Percentiles rank a stretch among this genome's conserved stretches.
Evolutionary conservation across 2,113 vertebrate genomes (phyloP).

Genomic region (Burhinus oedicnemus): DNA sequence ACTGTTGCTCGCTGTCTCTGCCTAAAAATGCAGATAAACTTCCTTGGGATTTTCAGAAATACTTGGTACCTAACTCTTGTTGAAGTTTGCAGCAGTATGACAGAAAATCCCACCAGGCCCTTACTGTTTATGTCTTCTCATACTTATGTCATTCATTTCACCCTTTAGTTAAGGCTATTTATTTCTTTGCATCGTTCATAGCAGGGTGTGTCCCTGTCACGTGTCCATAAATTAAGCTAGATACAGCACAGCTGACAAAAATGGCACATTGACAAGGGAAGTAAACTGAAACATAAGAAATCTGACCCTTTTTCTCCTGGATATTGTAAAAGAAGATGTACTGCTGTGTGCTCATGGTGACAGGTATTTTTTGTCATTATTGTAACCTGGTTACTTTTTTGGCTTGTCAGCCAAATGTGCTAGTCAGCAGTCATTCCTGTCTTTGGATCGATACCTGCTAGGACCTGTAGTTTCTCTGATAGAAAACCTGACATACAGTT

Average conservation of each 20-base stretch:
- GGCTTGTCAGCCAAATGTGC: not conserved
- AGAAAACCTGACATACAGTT: not conserved
- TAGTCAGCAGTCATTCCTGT: not conserved
- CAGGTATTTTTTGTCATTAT: not conserved
- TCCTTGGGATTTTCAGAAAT: not conserved
- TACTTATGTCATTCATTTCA: not conserved
- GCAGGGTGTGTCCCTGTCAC: not conserved
- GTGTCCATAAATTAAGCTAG: not conserved
- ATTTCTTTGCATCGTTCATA: not conserved
- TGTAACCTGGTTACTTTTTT: not conserved
- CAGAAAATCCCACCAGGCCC: not conserved
- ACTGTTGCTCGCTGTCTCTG: not conserved
- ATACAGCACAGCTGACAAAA: not conserved
- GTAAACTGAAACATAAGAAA: not conserved
- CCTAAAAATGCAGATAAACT: not conserved
- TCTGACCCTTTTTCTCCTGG: not conserved
- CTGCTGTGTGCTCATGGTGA: not conserved
- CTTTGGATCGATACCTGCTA: not conserved
- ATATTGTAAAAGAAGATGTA: not conserved
- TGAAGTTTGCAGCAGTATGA: not conserved
- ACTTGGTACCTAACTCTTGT: not conserved
- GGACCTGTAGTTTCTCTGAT: not conserved
- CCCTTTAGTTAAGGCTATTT: not conserved
- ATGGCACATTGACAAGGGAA: not conserved
- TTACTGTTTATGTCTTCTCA: not conserved